A percentile compares a stretch with the other conserved stretches of the same genome.
phyloP scores from a whole-genome alignment of 2,888 invertebrate genomes.

The Platycnemis pennipes region DNA sequence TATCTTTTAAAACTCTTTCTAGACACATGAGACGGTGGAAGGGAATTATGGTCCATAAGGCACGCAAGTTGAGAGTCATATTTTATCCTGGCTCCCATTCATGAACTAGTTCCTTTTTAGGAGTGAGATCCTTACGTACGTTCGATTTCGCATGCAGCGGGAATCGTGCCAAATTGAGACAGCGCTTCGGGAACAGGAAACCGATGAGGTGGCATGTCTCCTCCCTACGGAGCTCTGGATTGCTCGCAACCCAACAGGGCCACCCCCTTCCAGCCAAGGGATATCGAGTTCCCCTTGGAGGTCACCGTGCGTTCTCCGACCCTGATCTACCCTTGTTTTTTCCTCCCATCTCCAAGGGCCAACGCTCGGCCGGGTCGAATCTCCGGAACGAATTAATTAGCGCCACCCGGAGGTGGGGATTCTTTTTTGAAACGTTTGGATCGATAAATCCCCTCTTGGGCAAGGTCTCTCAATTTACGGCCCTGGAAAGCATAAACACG shows the following conservation, averaged over 20 bases:
- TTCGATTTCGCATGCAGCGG: conserved; percentile 31
- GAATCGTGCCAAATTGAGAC: not conserved
- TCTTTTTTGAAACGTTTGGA: not conserved
- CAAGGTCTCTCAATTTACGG: not conserved
- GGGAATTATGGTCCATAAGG: conserved; percentile 28
- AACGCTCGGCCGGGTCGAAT: not conserved
- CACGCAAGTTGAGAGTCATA: not conserved
- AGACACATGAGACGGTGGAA: not conserved
- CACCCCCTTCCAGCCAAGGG: not conserved
- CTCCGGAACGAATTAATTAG: conserved; percentile 5
- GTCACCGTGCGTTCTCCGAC: not conserved
- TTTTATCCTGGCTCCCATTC: not conserved
- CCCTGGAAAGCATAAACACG: not conserved
- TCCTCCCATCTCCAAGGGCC: not conserved
- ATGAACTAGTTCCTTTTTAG: conserved; percentile 13
- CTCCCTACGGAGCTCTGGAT: not conserved
- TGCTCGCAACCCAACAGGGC: not conserved
- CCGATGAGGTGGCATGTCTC: not conserved
- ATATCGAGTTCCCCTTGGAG: not conserved
- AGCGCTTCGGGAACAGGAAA: not conserved
- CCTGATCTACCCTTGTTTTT: not conserved
- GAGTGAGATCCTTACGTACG: not conserved
- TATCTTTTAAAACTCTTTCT: not conserved
- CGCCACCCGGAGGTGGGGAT: not conserved
- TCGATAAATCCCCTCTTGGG: not conserved